Evolutionary conservation across 2,113 vertebrate species (phyloP).

Genomic region (Lampris megalopsis): DNA sequence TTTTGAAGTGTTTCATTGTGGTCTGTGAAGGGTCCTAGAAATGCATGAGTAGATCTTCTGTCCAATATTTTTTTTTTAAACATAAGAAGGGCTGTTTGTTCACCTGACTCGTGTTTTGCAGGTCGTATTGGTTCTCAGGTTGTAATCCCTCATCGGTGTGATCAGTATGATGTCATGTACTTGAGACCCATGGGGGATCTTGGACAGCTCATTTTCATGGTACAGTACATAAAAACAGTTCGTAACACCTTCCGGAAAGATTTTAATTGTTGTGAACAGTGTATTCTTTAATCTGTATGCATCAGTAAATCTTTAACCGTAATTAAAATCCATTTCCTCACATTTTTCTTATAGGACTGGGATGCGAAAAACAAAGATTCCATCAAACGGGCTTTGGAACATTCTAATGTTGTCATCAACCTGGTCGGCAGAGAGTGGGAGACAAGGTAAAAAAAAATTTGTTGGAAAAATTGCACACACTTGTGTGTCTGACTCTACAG

Average conservation of each 20-base stretch:
- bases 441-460: slow-evolving; percentile 83
- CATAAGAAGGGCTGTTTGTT: too few species aligned
- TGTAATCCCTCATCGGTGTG: slow-evolving; percentile 91
- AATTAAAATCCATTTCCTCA: not conserved
- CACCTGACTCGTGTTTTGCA: slow-evolving; percentile 59
- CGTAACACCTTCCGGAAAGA: not conserved
- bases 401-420: slow-evolving; percentile 96
- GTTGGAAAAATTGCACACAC: not conserved
- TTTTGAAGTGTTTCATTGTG: too few species aligned
- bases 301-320: not conserved
- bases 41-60: too few species aligned
- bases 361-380: slow-evolving; percentile 88
- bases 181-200: slow-evolving; percentile 95
- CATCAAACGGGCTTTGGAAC: slow-evolving; percentile 86
- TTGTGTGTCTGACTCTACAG: too few species aligned
- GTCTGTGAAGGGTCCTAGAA: too few species aligned
- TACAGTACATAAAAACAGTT: slow-evolving; percentile 59
- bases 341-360: slow-evolving; percentile 87
- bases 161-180: slow-evolving; percentile 91
- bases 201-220: slow-evolving; percentile 93
- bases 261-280: not conserved
- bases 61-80: too few species aligned
- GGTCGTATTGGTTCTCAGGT: slow-evolving; percentile 94
- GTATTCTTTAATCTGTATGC: not conserved
- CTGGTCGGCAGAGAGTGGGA: slow-evolving; percentile 95